Evolutionary conservation across 23 tunicate species (phyloP).

Genomic region (Clavelina lepadiformis): DNA sequence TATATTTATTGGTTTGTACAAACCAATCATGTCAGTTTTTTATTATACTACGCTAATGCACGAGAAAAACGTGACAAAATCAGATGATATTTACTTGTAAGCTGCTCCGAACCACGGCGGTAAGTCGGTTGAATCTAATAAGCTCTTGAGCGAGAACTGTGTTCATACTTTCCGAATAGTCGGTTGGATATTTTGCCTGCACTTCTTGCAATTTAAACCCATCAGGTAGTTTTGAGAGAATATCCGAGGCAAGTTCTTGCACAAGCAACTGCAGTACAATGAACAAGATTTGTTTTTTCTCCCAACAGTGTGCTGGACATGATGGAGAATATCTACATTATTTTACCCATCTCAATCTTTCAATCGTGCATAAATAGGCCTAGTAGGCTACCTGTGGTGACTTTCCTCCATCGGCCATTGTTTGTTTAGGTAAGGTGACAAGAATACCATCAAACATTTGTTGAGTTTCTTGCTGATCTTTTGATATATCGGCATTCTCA

Average conservation of each 20-base stretch:
- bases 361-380: not conserved
- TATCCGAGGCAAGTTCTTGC: conserved; percentile 76
- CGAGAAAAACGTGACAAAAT: too few relatives aligned
- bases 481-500: conserved; percentile 82
- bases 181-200: conserved; percentile 77
- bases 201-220: conserved; percentile 66
- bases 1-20: too few relatives aligned
- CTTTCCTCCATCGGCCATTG: conserved; percentile 18
- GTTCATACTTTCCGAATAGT: conserved; percentile 86
- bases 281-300: conserved; percentile 1
- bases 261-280: conserved; percentile 39
- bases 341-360: not conserved
- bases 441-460: conserved; percentile 86
- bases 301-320: not conserved
- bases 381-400: conserved; percentile 51
- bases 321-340: not conserved
- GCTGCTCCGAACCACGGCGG: conserved; percentile 56
- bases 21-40: too few relatives aligned
- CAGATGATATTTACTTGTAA: conserved; percentile 47
- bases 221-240: conserved; percentile 60
- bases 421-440: conserved; percentile 71
- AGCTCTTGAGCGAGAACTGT: conserved; percentile 82
- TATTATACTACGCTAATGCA: too few relatives aligned
- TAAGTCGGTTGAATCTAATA: conserved; percentile 66
- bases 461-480: conserved; percentile 90